These are phyloP conservation scores for Eleutherodactylus coqui DNA, from an alignment of 2,797 vertebrate species.

Conservation along the genomic window DNA sequence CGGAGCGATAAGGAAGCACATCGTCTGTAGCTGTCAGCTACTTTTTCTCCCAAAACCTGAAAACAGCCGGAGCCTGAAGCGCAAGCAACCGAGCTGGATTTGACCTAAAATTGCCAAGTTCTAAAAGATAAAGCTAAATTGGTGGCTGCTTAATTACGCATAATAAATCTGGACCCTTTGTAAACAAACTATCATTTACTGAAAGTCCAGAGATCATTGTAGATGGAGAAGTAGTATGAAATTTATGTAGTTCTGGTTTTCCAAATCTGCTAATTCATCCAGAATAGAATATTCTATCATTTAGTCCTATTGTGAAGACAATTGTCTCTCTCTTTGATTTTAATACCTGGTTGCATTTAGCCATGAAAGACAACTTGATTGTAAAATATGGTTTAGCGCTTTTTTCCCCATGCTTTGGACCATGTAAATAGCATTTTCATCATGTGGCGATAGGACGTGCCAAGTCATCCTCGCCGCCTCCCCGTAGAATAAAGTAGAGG, in stretches of 20 bases:
- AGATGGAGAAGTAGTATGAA: neutral
- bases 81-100: too few relatives aligned
- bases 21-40: too few relatives aligned
- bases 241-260: neutral
- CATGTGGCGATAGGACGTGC: neutral
- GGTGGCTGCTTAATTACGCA: too few relatives aligned
- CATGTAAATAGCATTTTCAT: neutral
- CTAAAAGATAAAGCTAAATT: too few relatives aligned
- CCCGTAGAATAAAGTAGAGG: neutral
- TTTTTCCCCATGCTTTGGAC: neutral
- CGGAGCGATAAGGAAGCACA: too few relatives aligned
- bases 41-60: too few relatives aligned
- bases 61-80: too few relatives aligned
- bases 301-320: neutral
- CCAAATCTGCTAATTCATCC: neutral
- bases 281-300: neutral
- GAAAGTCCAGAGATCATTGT: neutral
- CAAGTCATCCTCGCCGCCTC: constrained; percentile 6
- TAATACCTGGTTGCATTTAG: neutral
- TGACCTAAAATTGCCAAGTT: too few relatives aligned
- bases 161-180: neutral
- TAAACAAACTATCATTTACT: neutral
- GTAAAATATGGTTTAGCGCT: neutral
- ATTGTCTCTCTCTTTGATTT: neutral
- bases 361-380: neutral